Evolutionary conservation across 2,888 invertebrate genomes (phyloP), one percentile per base, ranked within the genome.

Genomic region (Endomychus coccineus): DNA sequence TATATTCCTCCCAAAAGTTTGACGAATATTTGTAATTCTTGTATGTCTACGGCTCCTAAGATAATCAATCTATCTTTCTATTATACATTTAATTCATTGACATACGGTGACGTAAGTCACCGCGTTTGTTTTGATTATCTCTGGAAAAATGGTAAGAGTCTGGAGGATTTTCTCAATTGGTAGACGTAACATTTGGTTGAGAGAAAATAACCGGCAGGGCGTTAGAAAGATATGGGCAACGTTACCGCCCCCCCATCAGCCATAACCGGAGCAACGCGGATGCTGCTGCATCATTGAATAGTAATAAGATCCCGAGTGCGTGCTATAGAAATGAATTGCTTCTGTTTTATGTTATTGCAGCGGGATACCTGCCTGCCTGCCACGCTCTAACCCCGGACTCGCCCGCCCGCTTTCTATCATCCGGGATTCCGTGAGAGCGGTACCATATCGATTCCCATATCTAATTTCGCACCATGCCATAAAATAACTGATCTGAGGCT

Each of bases 241-340:
- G 16, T 27, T 21, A 27, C 38, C 38, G 28, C 16, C 32, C 37
- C 22, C 19, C 12, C 52, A 16, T 5, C 3, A 9, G 28, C 27
- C 59, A 56, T 58, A 61, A 61, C 61, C 61, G 51, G 55, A 55
- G 44, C 13, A n/a, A 17, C 35, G 13, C 48, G 45, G 46, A 50
- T 54, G 56, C 58, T 52, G 55, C 56, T 62, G 64, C 64, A 62
- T 62, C 65, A 65, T 65, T 64, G 66, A 66, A 66, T 66, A 64
- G 62, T 65, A 66, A 66, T 66, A 66, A 65, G 64, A 60, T 60
- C 59, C 56, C 55, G 49, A 50, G 58, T 59, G 60, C 59, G 61
- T 62, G 58, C 59, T 58, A 53, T 52, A 59, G 59, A 59, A 59
- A 59, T 59, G 59, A 58, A 59, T 59, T 59, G 57, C 56, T 58